Evolutionary conservation across 2,113 vertebrate species (phyloP).

Genomic region (Nipponia nippon): DNA sequence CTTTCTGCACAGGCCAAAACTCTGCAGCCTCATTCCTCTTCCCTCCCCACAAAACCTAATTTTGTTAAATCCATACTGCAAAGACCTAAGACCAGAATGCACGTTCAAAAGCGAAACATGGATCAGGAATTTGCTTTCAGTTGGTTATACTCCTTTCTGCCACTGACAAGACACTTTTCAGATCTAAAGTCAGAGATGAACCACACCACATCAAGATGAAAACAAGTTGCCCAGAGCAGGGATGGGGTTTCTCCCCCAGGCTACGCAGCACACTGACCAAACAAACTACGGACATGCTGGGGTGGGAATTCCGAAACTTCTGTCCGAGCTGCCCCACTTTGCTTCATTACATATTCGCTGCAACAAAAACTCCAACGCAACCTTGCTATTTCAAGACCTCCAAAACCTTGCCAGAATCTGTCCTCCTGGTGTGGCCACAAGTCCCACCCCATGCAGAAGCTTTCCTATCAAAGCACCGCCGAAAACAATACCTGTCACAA

Average conservation of each 20-base stretch:
- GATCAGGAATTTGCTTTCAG: background rate
- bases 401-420: background rate
- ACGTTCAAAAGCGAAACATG: accelerated
- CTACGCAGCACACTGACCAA: background rate
- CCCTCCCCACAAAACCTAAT: background rate
- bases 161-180: background rate
- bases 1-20: background rate
- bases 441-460: background rate
- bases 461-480: background rate
- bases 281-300: background rate
- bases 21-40: background rate
- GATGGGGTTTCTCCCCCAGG: background rate
- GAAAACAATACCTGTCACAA: background rate
- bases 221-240: background rate
- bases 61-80: background rate
- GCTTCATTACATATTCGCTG: background rate
- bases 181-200: background rate
- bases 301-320: background rate
- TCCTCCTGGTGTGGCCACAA: background rate
- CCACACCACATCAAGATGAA: background rate
- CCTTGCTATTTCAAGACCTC: background rate
- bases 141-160: background rate
- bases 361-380: background rate
- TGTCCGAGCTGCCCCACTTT: background rate
- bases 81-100: background rate